Percentiles rank a stretch among this genome's conserved stretches.
Evolutionary conservation across 2,113 vertebrate species (phyloP).

Genomic region (Limanda limanda): DNA sequence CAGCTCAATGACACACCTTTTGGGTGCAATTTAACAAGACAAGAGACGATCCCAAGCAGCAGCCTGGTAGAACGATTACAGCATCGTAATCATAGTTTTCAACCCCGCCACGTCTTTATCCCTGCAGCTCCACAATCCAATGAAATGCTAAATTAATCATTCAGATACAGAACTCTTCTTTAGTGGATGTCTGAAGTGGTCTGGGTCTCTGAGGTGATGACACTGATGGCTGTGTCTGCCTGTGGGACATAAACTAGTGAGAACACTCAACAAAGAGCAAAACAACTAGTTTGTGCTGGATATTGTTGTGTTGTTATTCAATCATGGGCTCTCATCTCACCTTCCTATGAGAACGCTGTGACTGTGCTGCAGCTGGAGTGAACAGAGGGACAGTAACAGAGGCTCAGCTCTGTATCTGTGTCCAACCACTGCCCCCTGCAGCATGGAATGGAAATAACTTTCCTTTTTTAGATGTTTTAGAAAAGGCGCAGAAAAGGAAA

Average conservation of each 20-base stretch:
- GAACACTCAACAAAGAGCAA: conserved; percentile 17
- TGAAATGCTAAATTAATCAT: conserved; percentile 43
- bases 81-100: conserved; percentile 37
- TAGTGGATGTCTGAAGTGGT: conserved; percentile 4
- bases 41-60: conserved; percentile 18
- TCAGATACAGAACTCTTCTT: conserved; percentile 23
- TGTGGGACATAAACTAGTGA: conserved; percentile 21
- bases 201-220: neutral
- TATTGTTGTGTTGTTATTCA: conserved; percentile 53
- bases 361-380: conserved; percentile 30
- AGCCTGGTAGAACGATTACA: conserved; percentile 10
- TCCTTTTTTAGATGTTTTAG: neutral
- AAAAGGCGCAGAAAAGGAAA: neutral
- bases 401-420: conserved; percentile 34
- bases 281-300: conserved; percentile 28
- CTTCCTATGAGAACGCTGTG: conserved; percentile 7
- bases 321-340: conserved; percentile 40
- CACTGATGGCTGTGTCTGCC: conserved; percentile 20
- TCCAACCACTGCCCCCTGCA: conserved; percentile 76
- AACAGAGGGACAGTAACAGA: neutral
- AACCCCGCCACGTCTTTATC: neutral
- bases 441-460: conserved; percentile 1
- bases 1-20: conserved; percentile 21
- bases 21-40: conserved; percentile 33
- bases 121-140: conserved; percentile 27